Conservation (phyloP, 1,140 invertebrate species). For the Meloidogyne floridensis region DNA sequence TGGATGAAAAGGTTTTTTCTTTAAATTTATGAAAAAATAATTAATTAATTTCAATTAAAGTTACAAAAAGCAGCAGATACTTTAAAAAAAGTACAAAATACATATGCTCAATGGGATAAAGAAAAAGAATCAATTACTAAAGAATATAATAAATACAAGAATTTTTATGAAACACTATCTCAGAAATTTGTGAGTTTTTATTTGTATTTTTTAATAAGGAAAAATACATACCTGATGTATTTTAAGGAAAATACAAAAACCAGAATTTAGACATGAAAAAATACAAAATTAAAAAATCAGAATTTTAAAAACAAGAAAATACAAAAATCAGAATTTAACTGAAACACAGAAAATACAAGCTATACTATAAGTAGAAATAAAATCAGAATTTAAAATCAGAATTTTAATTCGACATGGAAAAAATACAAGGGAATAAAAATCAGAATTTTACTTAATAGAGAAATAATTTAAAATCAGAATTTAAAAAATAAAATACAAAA, state of each 20-base stretch:
- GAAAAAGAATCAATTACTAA: slow-evolving; percentile 34
- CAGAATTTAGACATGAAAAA: no score
- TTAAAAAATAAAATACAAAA: not conserved
- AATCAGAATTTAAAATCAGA: slow-evolving; percentile 31
- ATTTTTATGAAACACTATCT: slow-evolving; percentile 51
- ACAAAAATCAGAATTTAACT: slow-evolving; percentile 8
- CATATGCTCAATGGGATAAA: slow-evolving; percentile 38
- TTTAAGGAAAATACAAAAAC: no score
- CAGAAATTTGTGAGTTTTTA: slow-evolving; percentile 8
- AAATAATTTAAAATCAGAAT: not conserved
- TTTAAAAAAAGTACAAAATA: not conserved
- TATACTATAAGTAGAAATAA: slow-evolving; percentile 10
- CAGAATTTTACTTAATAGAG: slow-evolving; percentile 7
- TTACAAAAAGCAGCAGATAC: slow-evolving; percentile 3
- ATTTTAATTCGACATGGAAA: not conserved
- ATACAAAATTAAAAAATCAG: not conserved
- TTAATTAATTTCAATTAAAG: slow-evolving; percentile 7
- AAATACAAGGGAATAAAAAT: slow-evolving; percentile 14
- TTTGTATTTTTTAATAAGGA: no score
- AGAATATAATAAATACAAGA: slow-evolving; percentile 37
- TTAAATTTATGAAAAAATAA: not conserved
- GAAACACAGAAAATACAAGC: not conserved
- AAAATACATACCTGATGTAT: no score
- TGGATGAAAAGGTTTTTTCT: slow-evolving; percentile 11
- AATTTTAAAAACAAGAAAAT: not conserved